A percentile compares a stretch with the other conserved stretches of the same genome.
phyloP scores from a whole-genome alignment of 2,113 vertebrate genomes.

The Rostratula benghalensis region DNA sequence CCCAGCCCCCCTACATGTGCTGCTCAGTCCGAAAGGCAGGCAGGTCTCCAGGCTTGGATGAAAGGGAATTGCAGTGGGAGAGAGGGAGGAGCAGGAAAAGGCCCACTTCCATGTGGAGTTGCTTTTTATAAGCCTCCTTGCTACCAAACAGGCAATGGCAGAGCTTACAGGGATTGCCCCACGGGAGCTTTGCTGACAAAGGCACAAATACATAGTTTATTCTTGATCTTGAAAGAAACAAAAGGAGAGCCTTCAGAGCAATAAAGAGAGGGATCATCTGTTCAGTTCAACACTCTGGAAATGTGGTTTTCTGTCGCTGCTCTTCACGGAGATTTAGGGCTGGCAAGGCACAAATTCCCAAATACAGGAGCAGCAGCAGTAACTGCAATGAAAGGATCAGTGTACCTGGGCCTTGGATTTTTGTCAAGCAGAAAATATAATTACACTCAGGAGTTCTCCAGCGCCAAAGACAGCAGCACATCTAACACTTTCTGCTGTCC shows the following conservation, averaged over 20 bases:
- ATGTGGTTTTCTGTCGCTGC: neutral
- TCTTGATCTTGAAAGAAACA: neutral
- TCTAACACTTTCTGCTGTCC: neutral
- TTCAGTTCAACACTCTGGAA: neutral
- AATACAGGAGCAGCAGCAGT: neutral
- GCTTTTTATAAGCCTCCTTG: neutral
- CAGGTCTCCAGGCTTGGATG: neutral
- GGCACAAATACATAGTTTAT: neutral
- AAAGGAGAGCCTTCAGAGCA: neutral
- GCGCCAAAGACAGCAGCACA: neutral
- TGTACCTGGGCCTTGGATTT: neutral
- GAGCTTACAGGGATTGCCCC: neutral
- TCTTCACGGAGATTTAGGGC: neutral
- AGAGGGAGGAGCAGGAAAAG: slow-evolving; percentile 40
- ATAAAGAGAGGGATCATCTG: neutral
- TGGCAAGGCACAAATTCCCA: neutral
- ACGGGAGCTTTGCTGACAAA: neutral
- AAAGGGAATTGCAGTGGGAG: neutral
- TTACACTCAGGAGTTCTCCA: neutral
- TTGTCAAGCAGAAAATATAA: slow-evolving; percentile 7
- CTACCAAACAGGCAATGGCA: neutral
- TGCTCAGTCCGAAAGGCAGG: neutral
- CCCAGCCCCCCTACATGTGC: neutral
- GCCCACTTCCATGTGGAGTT: slow-evolving; percentile 29
- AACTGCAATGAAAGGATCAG: neutral